Evolutionary conservation across 2,888 invertebrate species (phyloP).

Genomic region (Ferrisia virgata): DNA sequence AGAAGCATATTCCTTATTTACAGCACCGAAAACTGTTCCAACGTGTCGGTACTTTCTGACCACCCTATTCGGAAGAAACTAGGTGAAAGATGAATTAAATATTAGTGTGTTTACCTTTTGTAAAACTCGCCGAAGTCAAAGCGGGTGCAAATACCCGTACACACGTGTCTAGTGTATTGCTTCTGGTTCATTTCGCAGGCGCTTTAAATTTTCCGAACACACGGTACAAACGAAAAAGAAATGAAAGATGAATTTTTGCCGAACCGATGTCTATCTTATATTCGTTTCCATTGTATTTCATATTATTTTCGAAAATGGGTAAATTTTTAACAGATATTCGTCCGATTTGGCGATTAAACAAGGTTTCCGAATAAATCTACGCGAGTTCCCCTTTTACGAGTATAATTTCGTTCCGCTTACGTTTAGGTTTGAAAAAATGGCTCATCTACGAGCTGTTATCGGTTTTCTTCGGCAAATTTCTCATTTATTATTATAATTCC

Average conservation of each 20-base stretch:
- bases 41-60: too few relatives aligned
- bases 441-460: neutral
- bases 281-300: neutral
- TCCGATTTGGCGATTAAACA: neutral
- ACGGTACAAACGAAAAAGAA: neutral
- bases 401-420: neutral
- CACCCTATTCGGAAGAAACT: too few relatives aligned
- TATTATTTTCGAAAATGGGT: neutral
- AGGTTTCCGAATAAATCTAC: too few relatives aligned
- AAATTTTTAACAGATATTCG: slow-evolving; percentile 8
- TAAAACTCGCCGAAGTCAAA: too few relatives aligned
- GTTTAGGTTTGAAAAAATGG: neutral
- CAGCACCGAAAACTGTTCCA: too few relatives aligned
- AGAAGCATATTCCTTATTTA: too few relatives aligned
- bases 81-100: too few relatives aligned
- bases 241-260: neutral
- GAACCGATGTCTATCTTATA: neutral
- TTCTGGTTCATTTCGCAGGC: neutral
- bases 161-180: too few relatives aligned
- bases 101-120: too few relatives aligned
- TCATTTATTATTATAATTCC: neutral
- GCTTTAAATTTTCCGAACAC: neutral
- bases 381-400: neutral
- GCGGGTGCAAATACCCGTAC: too few relatives aligned
- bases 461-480: neutral